Base-by-base conservation (phyloP, 92 coral and sea anemone genomes). In the Palythoa grandis region DNA sequence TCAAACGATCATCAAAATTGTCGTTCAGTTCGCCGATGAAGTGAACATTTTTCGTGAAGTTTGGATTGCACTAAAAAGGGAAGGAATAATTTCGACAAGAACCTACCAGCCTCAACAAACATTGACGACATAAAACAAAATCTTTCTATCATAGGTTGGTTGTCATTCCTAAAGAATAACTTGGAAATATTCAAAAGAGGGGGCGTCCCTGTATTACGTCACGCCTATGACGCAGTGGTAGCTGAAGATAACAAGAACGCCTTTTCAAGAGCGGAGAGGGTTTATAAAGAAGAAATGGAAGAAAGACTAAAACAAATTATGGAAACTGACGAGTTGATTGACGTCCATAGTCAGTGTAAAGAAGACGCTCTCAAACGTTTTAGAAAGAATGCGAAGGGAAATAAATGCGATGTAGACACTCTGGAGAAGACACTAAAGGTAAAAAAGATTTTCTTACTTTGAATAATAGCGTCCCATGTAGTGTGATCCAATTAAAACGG, bases 121-220 rank as follows among this genome's bases (percentile, higher is more conserved):
- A 17, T 5, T 65, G 10, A 23, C 3, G 15, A 23, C 24, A 29
- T 11, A 13, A 24, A 12, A 25, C 35, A 24, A 24, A 69, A 24
- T 35, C 2, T 25, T 69, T 3, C 19, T 69, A 23, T 13, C 63
- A 57, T 17, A 76, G 82, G 68, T 13, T 76, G 82, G 82, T 25
- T 76, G 68, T 76, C 82, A 76, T 54, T 76, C 7, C 52, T 76
- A 14, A 76, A 5, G 82, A 54, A 52, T 8, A 52, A 37, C 19
- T 53, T 76, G 48, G 35, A 54, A 2, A 54, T 24, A 17, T 13
- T 76, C 19, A 76, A 76, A 48, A 23, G 38, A 25, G 82, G 82
- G 39, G 82, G 82, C 20, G 40, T 76, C n/a, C 82, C 82, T 25
- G 43, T 76, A 15, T 13, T 76, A 56, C 68, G 82, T 58, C 43